Evolutionary conservation across 2,113 vertebrate genomes (phyloP).

Genomic region (Glareola pratincola): DNA sequence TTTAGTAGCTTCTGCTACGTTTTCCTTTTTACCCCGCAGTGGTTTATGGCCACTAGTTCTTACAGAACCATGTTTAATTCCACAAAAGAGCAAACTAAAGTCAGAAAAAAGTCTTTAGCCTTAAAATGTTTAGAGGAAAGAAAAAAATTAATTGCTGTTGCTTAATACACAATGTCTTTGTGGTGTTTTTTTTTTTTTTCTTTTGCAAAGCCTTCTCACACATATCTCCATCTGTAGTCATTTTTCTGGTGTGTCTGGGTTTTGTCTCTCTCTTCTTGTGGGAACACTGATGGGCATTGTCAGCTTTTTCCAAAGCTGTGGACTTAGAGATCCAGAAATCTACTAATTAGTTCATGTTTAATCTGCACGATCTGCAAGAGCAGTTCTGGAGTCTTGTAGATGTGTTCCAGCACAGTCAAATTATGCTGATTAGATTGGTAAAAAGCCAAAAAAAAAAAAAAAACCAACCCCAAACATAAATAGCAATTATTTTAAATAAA

Average conservation of each 20-base stretch:
- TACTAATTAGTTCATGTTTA: slow-evolving; percentile 32
- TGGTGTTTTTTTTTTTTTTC: neutral
- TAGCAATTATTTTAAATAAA: slow-evolving; percentile 52
- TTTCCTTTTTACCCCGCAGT: neutral
- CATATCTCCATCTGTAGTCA: neutral
- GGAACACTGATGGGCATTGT: neutral
- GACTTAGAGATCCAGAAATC: slow-evolving; percentile 35
- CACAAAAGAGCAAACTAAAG: neutral
- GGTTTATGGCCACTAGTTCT: neutral
- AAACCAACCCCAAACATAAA: neutral
- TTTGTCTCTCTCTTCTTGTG: neutral
- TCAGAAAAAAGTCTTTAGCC: neutral
- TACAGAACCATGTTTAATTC: neutral
- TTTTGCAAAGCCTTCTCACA: neutral
- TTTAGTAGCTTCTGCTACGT: neutral
- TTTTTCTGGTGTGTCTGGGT: neutral
- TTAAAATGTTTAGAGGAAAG: neutral
- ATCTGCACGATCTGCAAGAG: slow-evolving; percentile 12
- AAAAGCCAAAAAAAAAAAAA: neutral
- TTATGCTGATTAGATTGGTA: slow-evolving; percentile 42
- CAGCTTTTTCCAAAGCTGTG: slow-evolving; percentile 9
- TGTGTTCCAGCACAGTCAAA: slow-evolving; percentile 9
- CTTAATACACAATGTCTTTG: neutral
- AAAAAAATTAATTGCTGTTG: neutral
- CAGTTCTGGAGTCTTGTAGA: neutral